Evolutionary conservation across 1,140 invertebrate species (phyloP), one percentile per base, ranked within the genome.

Genomic region (silkworm (Bombyx mori)): DNA sequence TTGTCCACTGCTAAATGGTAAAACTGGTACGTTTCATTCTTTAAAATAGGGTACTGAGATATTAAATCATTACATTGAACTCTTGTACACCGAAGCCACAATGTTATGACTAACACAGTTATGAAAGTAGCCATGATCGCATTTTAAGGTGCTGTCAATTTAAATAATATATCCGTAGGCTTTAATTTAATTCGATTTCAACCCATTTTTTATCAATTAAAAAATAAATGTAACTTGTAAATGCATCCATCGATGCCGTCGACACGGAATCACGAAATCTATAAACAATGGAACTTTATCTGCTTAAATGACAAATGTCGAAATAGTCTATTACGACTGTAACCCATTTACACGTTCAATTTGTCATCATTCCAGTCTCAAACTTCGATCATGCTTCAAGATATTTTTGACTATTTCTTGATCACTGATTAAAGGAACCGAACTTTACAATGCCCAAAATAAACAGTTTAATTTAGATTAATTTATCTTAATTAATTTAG

Each of bases 1-100:
- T 66, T 82, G 67, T 90, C 90, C 44, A 89, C 85, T 3, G 83
- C 88, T 18, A 91, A 70, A 62, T 91, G 90, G 51, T 89, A 89
- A 58, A 90, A 90, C 60, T 89, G 83, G 62, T 75, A 86, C 63
- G 82, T 80, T 62, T 85, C 82, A 73, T 86, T 86, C 51, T 77
- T 73, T 66, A 79, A 76, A 71, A 68, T 83, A n/a, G 81, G 83
- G 74, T 86, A 86, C 73, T 81, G 77, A 67, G 83, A 86, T 79
- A 85, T 79, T 65, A 86, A 84, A 57, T 86, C 81, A 71, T 79
- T 79, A 65, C 79, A 80, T 68, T 79, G 79, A 61, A 82, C 79
- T 74, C 79, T 78, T 75, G 80, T 78, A 67, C 73, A 75, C 64
- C 58, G 71, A 73, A 83, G 79, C 76, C 79, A 83, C 68, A 83